A percentile compares a stretch with the other conserved stretches of the same genome.
These are phyloP conservation scores for Amphimallon solstitiale DNA, from an alignment of 2,888 invertebrate species.

Conservation along the genomic window DNA sequence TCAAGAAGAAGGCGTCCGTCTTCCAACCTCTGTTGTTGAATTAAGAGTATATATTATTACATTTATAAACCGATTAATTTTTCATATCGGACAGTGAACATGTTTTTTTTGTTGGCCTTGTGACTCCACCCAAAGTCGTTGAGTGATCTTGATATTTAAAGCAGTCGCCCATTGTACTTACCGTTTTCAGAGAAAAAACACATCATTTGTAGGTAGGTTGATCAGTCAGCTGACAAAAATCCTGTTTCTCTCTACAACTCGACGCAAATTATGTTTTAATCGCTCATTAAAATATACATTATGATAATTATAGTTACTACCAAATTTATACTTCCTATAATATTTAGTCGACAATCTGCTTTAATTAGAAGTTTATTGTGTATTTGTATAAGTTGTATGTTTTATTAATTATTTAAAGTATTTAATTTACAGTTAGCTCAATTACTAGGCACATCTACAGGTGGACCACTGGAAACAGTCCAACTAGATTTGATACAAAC, in stretches of 20 bases:
- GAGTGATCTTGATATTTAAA: constrained; percentile 39
- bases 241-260: constrained; percentile 14
- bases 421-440: no score
- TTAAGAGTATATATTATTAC: background rate
- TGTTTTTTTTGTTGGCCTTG: constrained; percentile 32
- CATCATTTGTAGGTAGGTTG: constrained; percentile 2
- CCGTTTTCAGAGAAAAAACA: constrained; percentile 2
- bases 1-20: no score
- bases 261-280: background rate
- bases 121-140: constrained; percentile 38
- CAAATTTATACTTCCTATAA: background rate
- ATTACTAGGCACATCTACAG: no score
- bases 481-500: no score
- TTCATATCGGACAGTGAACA: constrained; percentile 9
- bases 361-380: no score
- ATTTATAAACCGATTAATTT: background rate
- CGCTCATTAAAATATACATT: background rate
- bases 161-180: constrained; percentile 22
- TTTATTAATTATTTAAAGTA: no score
- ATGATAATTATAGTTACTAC: background rate
- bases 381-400: no score
- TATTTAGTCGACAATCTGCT: no score
- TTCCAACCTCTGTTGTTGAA: background rate
- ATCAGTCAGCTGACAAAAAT: background rate
- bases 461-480: no score